Conservation (phyloP, 2,113 vertebrate species). For the Ammodramus savannarum region DNA sequence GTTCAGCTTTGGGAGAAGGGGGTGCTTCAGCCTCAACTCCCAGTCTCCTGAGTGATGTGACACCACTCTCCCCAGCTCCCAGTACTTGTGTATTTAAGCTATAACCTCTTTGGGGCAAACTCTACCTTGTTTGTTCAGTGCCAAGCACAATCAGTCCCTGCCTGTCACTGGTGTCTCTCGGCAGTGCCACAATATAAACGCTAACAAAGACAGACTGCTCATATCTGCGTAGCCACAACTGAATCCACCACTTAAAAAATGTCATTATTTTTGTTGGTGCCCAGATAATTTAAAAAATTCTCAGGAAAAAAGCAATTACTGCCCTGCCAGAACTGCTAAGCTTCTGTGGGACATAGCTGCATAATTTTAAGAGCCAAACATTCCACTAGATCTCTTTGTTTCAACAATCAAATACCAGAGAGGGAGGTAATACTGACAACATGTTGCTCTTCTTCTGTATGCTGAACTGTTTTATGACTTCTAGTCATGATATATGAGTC, state of each 20-base stretch:
- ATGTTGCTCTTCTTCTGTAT: background rate
- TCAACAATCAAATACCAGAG: background rate
- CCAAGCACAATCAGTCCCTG: background rate
- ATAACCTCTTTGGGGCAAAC: background rate
- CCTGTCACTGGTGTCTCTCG: background rate
- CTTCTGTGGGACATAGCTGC: background rate
- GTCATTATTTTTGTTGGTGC: background rate
- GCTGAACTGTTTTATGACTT: background rate
- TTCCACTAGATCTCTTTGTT: conserved; percentile 6
- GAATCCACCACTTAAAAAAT: background rate
- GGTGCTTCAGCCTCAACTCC: background rate
- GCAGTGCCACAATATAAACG: background rate
- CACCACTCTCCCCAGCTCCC: accelerated
- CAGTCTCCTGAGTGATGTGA: accelerated
- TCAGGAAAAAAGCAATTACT: conserved; percentile 11
- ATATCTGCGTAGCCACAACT: background rate
- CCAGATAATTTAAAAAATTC: background rate
- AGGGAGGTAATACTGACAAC: background rate
- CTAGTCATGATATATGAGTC: background rate
- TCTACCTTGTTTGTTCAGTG: background rate
- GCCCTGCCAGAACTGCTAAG: background rate
- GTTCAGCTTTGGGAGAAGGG: background rate
- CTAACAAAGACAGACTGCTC: background rate
- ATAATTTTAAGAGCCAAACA: conserved; percentile 34
- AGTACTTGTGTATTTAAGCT: background rate